Conservation (phyloP, 2,888 invertebrate genomes). For the Ethmia dodecea region DNA sequence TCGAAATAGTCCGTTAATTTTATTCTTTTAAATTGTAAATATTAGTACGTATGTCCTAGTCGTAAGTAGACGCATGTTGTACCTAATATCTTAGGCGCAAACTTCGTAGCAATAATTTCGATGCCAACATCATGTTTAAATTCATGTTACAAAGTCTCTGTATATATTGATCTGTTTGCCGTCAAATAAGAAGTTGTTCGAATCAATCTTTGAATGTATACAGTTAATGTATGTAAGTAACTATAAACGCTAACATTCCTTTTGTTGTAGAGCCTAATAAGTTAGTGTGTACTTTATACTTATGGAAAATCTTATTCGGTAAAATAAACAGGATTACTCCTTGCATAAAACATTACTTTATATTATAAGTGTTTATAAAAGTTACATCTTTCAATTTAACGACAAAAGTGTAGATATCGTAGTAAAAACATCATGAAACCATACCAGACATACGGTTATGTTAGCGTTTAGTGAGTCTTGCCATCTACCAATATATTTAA, state of each 20-base stretch:
- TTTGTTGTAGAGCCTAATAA: slow-evolving; percentile 16
- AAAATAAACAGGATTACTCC: no score
- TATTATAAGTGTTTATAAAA: no score
- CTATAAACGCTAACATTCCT: slow-evolving; percentile 74
- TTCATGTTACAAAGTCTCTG: slow-evolving; percentile 53
- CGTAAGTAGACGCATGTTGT: slow-evolving; percentile 71
- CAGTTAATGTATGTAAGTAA: slow-evolving; percentile 51
- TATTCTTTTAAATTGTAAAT: slow-evolving; percentile 67
- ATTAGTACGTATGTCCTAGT: slow-evolving; percentile 56
- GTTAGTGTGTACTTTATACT: no score
- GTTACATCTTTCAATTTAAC: no score
- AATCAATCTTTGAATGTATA: slow-evolving; percentile 49
- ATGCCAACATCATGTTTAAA: slow-evolving; percentile 66
- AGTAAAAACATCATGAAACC: no score
- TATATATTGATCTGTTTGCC: slow-evolving; percentile 61
- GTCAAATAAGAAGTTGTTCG: slow-evolving; percentile 44
- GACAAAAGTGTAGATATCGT: no score
- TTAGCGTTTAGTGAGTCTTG: slow-evolving; percentile 75
- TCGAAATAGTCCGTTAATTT: slow-evolving; percentile 52
- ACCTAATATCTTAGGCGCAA: slow-evolving; percentile 62
- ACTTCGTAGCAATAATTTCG: slow-evolving; percentile 70
- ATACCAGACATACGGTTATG: slow-evolving; percentile 40
- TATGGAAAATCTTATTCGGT: no score
- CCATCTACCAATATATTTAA: slow-evolving; percentile 59
- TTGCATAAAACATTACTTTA: no score